Conservation (phyloP, 2,113 vertebrate species). For the Solea solea region DNA sequence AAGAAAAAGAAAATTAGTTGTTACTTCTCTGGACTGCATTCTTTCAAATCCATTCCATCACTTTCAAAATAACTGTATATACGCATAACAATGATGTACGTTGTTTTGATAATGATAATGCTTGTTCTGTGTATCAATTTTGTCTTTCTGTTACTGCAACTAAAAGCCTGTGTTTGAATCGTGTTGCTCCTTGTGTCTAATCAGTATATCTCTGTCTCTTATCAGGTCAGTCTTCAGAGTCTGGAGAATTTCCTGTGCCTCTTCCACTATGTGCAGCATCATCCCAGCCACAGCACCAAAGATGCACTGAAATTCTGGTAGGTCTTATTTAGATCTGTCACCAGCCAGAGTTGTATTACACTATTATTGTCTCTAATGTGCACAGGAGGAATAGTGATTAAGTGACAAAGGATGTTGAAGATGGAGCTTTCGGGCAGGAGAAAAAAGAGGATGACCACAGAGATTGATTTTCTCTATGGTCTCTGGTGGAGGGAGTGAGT, state of each 20-base stretch:
- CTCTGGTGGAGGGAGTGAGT: too few species aligned
- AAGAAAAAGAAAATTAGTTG: not conserved
- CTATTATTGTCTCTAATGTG: too few species aligned
- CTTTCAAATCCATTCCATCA: not conserved
- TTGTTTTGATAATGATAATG: too few species aligned
- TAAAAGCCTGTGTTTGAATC: slow-evolving; percentile 9
- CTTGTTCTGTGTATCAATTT: too few species aligned
- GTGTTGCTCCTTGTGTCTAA: slow-evolving; percentile 14
- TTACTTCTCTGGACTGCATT: not conserved
- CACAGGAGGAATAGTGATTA: too few species aligned
- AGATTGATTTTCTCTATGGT: too few species aligned
- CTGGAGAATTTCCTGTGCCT: slow-evolving; percentile 84
- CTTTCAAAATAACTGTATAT: not conserved
- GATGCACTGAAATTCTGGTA: slow-evolving; percentile 84
- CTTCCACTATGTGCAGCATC: slow-evolving; percentile 81
- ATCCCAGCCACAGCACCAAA: slow-evolving; percentile 58
- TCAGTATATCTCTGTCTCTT: slow-evolving; percentile 36
- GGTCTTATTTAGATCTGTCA: slow-evolving; percentile 1
- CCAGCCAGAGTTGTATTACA: too few species aligned
- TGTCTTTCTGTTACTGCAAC: too few species aligned
- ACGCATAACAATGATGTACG: too few species aligned
- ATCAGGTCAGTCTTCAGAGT: slow-evolving; percentile 82
- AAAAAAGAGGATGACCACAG: too few species aligned
- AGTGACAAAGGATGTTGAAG: too few species aligned
- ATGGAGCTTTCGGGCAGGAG: too few species aligned